A percentile compares a stretch with the other conserved stretches of the same genome.
phyloP scores from a whole-genome alignment of 2,113 vertebrate genomes.

The Nerophis lumbriciformis region DNA sequence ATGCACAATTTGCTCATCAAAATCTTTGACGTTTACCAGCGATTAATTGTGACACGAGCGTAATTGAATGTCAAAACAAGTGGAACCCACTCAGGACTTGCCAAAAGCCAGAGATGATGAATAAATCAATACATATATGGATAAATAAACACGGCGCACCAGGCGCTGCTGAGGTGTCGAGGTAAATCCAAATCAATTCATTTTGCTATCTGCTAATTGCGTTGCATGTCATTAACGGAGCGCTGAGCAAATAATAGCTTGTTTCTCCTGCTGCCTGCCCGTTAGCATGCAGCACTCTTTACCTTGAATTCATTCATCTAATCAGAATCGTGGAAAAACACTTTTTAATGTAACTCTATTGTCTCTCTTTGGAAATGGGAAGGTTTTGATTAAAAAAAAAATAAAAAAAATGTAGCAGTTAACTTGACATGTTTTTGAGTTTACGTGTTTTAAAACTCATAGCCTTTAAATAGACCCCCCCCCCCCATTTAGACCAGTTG shows the following conservation, averaged over 20 bases:
- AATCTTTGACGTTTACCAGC: not conserved
- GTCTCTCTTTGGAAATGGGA: too few species aligned
- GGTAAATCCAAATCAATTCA: slow-evolving; percentile 43
- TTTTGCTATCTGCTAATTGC: slow-evolving; percentile 54
- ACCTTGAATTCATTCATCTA: not conserved
- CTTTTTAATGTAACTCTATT: too few species aligned
- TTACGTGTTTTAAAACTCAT: too few species aligned
- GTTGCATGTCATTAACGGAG: slow-evolving; percentile 39
- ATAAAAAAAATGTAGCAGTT: too few species aligned
- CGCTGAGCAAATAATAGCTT: slow-evolving; percentile 30
- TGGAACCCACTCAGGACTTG: slow-evolving; percentile 7
- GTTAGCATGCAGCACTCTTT: slow-evolving; percentile 12
- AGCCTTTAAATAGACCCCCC: too few species aligned
- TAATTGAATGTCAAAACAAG: slow-evolving; percentile 14
- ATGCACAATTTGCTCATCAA: not conserved
- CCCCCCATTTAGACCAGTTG: too few species aligned
- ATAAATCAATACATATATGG: too few species aligned
- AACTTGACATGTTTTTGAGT: too few species aligned
- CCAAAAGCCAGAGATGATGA: slow-evolving; percentile 3
- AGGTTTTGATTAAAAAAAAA: too few species aligned
- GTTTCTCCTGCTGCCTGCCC: not conserved
- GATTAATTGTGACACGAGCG: not conserved
- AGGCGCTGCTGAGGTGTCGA: slow-evolving; percentile 17
- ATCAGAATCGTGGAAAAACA: too few species aligned
- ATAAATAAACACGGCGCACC: too few species aligned